A percentile compares a stretch with the other conserved stretches of the same genome.
These are phyloP conservation scores for Rhopalosiphum nymphaeae DNA, from an alignment of 2,888 invertebrate species.

Conservation along the genomic window DNA sequence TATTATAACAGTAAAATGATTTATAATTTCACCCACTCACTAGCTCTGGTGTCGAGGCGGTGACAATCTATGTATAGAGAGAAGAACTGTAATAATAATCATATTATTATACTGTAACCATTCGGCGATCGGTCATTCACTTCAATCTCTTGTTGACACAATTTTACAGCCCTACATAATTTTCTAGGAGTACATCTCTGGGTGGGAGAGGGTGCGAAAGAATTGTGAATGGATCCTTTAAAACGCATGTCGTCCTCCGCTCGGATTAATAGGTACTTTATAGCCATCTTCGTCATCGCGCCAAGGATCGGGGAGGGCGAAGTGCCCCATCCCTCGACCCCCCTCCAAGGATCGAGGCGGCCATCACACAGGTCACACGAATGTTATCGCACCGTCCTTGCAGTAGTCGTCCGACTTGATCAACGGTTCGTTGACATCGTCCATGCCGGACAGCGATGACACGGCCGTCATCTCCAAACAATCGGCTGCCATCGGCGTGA, in stretches of 20 bases:
- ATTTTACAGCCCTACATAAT: not conserved
- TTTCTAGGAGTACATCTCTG: not conserved
- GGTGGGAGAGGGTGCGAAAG: not conserved
- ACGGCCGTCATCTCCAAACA: slow-evolving; percentile 53
- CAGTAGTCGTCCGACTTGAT: slow-evolving; percentile 8
- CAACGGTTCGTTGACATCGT: slow-evolving; percentile 60
- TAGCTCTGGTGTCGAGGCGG: not conserved
- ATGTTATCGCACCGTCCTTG: slow-evolving; percentile 49
- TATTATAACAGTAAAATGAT: not conserved
- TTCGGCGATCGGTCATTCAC: not conserved
- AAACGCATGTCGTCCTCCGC: not conserved
- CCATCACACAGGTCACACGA: slow-evolving; percentile 28
- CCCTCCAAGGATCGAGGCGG: not conserved
- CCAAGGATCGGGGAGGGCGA: not conserved
- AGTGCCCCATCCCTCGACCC: not conserved
- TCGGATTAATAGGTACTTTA: not conserved
- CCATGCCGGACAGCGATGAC: not conserved
- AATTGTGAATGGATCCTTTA: not conserved
- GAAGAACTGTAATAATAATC: not conserved
- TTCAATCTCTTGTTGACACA: not conserved
- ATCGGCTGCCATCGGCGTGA: slow-evolving; percentile 59
- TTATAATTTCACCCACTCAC: not conserved
- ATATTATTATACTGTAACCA: not conserved
- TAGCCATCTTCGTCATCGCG: too few relatives aligned
- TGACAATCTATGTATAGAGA: not conserved